Percentiles rank a stretch among this genome's conserved stretches.
Evolutionary conservation across 2,888 invertebrate genomes (phyloP).

Genomic region (Chaetogeoica ovagalla): DNA sequence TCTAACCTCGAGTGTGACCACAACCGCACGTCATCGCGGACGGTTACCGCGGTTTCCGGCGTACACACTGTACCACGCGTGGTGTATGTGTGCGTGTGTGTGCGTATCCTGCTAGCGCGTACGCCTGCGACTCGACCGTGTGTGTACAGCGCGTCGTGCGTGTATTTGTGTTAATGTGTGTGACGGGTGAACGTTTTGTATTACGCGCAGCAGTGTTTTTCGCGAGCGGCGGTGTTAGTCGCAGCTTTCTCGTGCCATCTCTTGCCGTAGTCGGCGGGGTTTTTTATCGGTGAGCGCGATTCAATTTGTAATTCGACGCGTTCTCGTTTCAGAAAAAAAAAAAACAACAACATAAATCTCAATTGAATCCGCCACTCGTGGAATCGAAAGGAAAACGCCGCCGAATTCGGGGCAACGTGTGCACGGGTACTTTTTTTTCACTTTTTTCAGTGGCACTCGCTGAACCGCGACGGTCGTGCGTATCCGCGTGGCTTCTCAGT

Average conservation of each 20-base stretch:
- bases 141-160: slow-evolving; percentile 3
- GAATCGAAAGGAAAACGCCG: too few relatives aligned
- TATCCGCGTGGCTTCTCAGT: neutral
- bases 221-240: neutral
- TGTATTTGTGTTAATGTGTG: slow-evolving; percentile 43
- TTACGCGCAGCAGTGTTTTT: neutral
- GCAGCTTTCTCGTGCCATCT: too few relatives aligned
- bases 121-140: slow-evolving; percentile 13
- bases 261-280: neutral
- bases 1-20: slow-evolving; percentile 29
- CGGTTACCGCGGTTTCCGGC: slow-evolving; percentile 20
- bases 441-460: too few relatives aligned
- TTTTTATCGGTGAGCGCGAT: neutral
- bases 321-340: neutral
- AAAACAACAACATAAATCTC: too few relatives aligned
- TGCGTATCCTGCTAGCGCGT: neutral
- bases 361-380: too few relatives aligned
- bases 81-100: neutral
- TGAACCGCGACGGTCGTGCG: too few relatives aligned
- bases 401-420: too few relatives aligned
- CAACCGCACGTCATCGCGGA: neutral
- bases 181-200: slow-evolving; percentile 41
- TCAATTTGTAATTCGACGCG: neutral
- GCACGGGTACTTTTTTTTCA: too few relatives aligned
- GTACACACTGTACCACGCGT: slow-evolving; percentile 13